Conservation (phyloP, 2,888 invertebrate species). For the Hymenopus coronatus region DNA sequence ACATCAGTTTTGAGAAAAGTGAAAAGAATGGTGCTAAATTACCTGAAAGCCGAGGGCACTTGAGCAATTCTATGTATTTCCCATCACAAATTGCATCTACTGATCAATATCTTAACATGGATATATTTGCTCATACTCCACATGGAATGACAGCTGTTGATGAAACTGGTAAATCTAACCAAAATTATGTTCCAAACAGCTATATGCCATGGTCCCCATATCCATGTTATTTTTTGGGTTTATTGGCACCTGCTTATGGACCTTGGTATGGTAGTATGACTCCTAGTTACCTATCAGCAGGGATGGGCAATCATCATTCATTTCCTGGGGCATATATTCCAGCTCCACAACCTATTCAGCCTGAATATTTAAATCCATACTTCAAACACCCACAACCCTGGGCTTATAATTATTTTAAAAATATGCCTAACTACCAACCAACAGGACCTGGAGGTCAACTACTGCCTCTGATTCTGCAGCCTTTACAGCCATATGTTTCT, state of each 20-base stretch:
- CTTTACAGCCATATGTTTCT: background rate
- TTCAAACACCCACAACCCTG: background rate
- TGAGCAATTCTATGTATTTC: background rate
- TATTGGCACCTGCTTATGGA: background rate
- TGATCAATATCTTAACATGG: background rate
- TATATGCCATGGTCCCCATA: background rate
- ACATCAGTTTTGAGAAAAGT: background rate
- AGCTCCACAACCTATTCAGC: background rate
- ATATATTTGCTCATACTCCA: background rate
- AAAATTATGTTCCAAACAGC: background rate
- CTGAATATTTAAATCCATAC: background rate
- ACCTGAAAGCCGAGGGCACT: background rate
- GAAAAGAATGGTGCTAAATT: background rate
- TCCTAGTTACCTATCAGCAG: background rate
- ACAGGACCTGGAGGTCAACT: background rate
- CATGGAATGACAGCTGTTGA: background rate
- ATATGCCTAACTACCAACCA: background rate
- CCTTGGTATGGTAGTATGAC: no score
- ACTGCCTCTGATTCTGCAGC: background rate
- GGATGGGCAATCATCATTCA: background rate
- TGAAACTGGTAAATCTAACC: background rate
- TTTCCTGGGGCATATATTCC: background rate
- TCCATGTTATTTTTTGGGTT: background rate
- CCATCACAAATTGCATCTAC: background rate
- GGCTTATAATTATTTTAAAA: background rate